Conservation (phyloP, 2,797 vertebrate genomes). For the Notoglanidium macrostoma region DNA sequence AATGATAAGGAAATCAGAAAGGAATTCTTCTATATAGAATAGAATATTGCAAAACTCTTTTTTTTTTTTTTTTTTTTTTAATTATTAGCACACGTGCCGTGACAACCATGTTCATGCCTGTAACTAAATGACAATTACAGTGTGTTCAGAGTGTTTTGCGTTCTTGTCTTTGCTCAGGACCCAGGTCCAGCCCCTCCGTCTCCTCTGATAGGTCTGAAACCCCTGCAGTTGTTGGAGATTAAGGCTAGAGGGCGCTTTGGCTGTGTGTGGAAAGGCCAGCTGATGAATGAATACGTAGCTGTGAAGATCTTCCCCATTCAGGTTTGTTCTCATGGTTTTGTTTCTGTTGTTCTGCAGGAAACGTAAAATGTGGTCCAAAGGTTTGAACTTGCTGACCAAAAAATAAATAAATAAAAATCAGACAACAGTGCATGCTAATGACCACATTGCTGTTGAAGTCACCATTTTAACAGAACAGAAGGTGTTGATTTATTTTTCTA, state of each 20-base stretch:
- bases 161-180: conserved; percentile 71
- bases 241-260: conserved; percentile 92
- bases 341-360: not conserved
- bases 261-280: conserved; percentile 93
- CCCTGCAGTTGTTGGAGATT: conserved; percentile 90
- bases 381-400: not conserved
- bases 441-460: not conserved
- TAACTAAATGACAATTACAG: not conserved
- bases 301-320: conserved; percentile 95
- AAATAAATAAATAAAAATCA: not conserved
- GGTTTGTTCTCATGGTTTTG: conserved; percentile 67
- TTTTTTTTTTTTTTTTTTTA: no score
- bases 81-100: not conserved
- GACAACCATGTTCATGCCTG: not conserved
- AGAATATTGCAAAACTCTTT: not conserved
- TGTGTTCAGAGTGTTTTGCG: not conserved
- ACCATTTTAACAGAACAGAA: not conserved
- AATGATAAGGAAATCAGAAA: not conserved
- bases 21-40: not conserved
- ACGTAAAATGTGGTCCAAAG: not conserved
- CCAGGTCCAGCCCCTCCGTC: conserved; percentile 80
- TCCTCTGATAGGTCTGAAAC: conserved; percentile 84
- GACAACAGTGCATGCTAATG: not conserved
- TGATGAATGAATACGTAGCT: conserved; percentile 89
- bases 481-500: not conserved